A percentile compares a stretch with the other conserved stretches of the same genome.
These are phyloP conservation scores for Galeopsomyia nigrocyanea DNA, from an alignment of 2,888 invertebrate species.

Conservation along the genomic window DNA sequence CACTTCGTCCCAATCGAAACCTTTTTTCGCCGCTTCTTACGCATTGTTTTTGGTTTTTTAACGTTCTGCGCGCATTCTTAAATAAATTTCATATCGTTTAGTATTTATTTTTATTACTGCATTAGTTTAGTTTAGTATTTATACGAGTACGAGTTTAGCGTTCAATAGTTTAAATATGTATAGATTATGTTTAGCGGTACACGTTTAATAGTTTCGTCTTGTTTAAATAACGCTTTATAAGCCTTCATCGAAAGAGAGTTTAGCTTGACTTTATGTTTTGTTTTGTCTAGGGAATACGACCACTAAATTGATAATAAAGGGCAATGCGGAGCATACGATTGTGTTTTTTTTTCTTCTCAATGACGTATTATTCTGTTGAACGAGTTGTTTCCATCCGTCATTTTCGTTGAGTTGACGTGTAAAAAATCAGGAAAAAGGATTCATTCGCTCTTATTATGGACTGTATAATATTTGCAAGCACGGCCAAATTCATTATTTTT, in stretches of 20 bases:
- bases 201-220: constrained; percentile 57
- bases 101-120: constrained; percentile 45
- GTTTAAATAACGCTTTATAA: constrained; percentile 49
- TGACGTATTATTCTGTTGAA: constrained; percentile 28
- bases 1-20: constrained; percentile 21
- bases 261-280: constrained; percentile 45
- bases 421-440: constrained; percentile 33
- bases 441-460: constrained; percentile 9
- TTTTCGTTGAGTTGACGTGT: constrained; percentile 13
- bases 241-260: constrained; percentile 47
- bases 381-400: not conserved
- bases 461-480: constrained; percentile 25
- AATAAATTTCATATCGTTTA: constrained; percentile 39
- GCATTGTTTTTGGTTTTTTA: constrained; percentile 13
- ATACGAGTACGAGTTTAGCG: constrained; percentile 66
- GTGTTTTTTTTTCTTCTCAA: constrained; percentile 38
- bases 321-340: constrained; percentile 40
- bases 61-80: constrained; percentile 36
- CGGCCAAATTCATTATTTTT: not conserved
- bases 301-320: constrained; percentile 46
- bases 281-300: constrained; percentile 43
- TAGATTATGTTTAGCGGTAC: constrained; percentile 66
- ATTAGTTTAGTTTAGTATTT: constrained; percentile 60
- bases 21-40: constrained; percentile 22
- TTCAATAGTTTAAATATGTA: constrained; percentile 68